A percentile compares a stretch with the other conserved stretches of the same genome.
phyloP scores from a whole-genome alignment of 2,888 invertebrate species.

The Auanema sp. region DNA sequence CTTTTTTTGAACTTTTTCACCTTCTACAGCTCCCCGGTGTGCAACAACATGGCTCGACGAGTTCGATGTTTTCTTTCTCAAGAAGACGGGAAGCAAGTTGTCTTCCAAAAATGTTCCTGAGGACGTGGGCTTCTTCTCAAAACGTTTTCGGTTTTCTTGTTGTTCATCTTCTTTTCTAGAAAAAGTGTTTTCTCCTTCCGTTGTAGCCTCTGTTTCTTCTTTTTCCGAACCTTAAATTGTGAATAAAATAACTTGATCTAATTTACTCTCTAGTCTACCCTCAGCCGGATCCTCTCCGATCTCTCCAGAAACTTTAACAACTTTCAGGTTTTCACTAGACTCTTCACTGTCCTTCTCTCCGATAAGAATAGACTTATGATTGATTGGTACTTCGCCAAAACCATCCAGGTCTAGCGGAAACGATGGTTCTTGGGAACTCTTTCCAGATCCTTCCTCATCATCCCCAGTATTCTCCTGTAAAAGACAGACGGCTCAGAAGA shows the following conservation, averaged over 20 bases:
- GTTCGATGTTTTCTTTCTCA: neutral
- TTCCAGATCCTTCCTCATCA: no score
- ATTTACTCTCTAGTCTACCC: conserved; percentile 1
- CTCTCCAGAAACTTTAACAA: conserved; percentile 16
- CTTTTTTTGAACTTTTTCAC: neutral
- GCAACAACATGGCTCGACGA: neutral
- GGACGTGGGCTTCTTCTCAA: no score
- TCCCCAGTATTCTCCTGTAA: no score
- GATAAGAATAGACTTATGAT: neutral
- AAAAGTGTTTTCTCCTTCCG: neutral
- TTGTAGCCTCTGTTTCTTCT: neutral
- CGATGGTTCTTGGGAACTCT: neutral
- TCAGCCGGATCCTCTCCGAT: conserved; percentile 7
- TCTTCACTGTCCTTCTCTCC: neutral
- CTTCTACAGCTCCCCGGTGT: conserved; percentile 12
- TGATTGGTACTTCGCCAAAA: neutral
- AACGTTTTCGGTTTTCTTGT: no score
- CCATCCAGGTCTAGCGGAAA: neutral
- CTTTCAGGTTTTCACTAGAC: neutral
- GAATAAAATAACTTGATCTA: neutral
- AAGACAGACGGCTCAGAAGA: no score
- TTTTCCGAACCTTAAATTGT: neutral
- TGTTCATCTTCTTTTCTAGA: neutral
- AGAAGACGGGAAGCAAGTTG: no score
- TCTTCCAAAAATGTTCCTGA: no score